Evolutionary conservation across 2,797 vertebrate species (phyloP), one percentile per base, ranked within the genome.

Genomic region (Craterocephalus amniculus): DNA sequence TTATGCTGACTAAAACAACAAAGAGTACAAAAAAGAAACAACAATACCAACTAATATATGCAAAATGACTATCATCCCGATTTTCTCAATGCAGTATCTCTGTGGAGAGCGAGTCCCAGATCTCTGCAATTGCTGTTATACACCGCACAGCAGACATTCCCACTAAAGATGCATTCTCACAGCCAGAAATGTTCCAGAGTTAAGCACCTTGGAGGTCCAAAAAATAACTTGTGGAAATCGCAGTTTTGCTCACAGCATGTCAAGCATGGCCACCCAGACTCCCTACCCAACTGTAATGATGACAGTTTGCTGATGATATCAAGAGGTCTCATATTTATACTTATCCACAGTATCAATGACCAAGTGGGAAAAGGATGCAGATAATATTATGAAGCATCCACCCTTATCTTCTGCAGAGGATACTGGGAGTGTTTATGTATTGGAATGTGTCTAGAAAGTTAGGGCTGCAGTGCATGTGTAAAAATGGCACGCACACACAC

Each of bases 141-240:
- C 20, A 27, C 45, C 36, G 35, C 57, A 68, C 57, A 59, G 57
- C 45, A 45, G 34, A 59, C 27, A 49, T 32, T 27, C 52, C 67
- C 58, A 24, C 58, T 27, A 34, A 45, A 59, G 22, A 68, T 59
- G 26, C 57, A 36, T 38, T 58, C 45, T 59, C 43, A 52, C 57
- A 68, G 57, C 20, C 59, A 59, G 45, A 68, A 29, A 59, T 29
- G 10, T 32, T 60, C 66, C 66, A 68, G 57, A 34, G 32, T 68
- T 26, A 49, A 29, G 45, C 45, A 52, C 66, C 57, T 20, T 52
- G 18, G 32, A 52, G 54, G 59, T 36, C 20, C 12, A 60, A 60
- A 36, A 52, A 58, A 40, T 27, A 29, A 51, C 31, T 34, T 51
- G 40, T 29, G 43, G 56, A 49, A 58, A 59, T 35, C 13, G 10